These are phyloP conservation scores for Drosophila mauritiana DNA, from an alignment of 1,140 invertebrate genomes.

Conservation along the genomic window DNA sequence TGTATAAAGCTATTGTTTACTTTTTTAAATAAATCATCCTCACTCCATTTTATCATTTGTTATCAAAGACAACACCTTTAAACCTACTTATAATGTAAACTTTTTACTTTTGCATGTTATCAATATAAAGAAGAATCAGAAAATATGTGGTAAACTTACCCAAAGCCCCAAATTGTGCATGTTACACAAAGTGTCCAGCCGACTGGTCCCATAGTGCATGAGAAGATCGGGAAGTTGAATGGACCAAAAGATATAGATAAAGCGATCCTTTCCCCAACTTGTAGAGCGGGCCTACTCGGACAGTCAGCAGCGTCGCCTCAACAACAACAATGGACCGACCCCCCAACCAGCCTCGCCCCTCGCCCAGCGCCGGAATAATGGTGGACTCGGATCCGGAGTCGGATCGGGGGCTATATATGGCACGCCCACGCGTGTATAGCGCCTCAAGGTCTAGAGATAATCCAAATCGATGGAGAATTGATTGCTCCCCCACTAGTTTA, in stretches of 20 bases:
- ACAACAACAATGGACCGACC: slow-evolving; percentile 70
- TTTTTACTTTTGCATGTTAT: slow-evolving; percentile 64
- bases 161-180: slow-evolving; percentile 52
- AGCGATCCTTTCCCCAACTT: slow-evolving; percentile 26
- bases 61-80: neutral
- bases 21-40: slow-evolving; percentile 6
- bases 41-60: slow-evolving; percentile 15
- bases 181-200: slow-evolving; percentile 29
- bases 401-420: slow-evolving; percentile 61
- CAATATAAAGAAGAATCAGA: slow-evolving; percentile 72
- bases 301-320: slow-evolving; percentile 76
- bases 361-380: slow-evolving; percentile 62
- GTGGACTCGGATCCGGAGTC: slow-evolving; percentile 35
- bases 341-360: slow-evolving; percentile 71
- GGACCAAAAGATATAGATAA: slow-evolving; percentile 22
- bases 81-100: slow-evolving; percentile 16
- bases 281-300: slow-evolving; percentile 82
- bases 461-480: slow-evolving; percentile 47
- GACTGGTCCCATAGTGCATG: slow-evolving; percentile 53
- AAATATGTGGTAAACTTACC: slow-evolving; percentile 72
- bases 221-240: slow-evolving; percentile 31
- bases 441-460: slow-evolving; percentile 71
- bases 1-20: neutral
- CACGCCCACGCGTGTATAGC: slow-evolving; percentile 80
- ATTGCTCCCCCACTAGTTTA: slow-evolving; percentile 54